These are phyloP conservation scores for Margarornis squamiger DNA, from an alignment of 2,797 vertebrate species.

Conservation along the genomic window DNA sequence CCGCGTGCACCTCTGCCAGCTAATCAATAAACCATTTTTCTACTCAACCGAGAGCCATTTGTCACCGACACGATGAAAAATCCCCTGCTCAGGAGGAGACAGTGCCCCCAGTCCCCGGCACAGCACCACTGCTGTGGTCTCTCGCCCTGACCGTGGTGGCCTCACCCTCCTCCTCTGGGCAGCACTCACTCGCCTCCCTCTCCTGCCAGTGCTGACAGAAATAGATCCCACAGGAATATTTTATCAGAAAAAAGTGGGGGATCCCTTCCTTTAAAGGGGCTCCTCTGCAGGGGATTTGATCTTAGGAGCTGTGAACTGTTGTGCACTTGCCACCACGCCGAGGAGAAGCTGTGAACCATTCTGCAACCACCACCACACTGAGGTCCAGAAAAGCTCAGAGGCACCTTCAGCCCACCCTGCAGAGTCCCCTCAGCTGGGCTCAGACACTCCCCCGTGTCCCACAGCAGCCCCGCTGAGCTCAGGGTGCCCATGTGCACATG, in stretches of 20 bases:
- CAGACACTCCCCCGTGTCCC: rapidly evolving
- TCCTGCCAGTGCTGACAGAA: background rate
- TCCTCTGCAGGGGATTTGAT: too few species aligned
- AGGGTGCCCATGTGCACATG: background rate
- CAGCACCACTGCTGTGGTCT: background rate
- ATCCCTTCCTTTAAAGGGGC: background rate
- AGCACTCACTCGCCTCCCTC: background rate
- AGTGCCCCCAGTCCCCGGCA: background rate
- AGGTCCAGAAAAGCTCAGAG: background rate
- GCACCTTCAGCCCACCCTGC: background rate
- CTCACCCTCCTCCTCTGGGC: background rate
- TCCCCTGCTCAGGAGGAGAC: background rate
- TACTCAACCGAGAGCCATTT: background rate
- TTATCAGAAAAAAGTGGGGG: background rate
- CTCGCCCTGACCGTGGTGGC: rapidly evolving
- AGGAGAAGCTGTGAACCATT: background rate
- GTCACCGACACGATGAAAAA: background rate
- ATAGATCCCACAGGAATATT: background rate
- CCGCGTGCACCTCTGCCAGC: background rate
- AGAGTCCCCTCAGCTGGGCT: background rate
- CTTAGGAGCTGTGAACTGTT: background rate
- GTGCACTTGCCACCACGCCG: rapidly evolving
- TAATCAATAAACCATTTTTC: slow-evolving; percentile 43
- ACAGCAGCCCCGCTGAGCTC: background rate
- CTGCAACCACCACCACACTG: rapidly evolving